Evolutionary conservation across 2,113 vertebrate species (phyloP), one percentile per base, ranked within the genome.

Genomic region (Peromyscus californicus): DNA sequence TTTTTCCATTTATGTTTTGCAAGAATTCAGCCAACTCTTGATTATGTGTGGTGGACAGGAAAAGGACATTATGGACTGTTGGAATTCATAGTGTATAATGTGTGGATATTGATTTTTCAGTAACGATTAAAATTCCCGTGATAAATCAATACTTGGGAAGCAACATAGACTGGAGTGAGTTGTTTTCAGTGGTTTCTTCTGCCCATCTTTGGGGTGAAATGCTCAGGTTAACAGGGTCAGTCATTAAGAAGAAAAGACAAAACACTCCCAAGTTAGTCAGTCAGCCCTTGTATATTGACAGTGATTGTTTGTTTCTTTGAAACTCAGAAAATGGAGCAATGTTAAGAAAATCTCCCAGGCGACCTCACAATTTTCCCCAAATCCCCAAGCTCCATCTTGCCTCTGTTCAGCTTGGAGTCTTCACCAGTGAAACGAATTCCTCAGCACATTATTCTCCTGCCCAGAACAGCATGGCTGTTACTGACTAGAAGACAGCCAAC

Each of bases 251-350:
- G 15, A 85, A 86, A 88, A 88, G 83, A 84, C 61, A 94, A 85
- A 72, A 76, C 72, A 95, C 83, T 79, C 19, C 29, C 69, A 78
- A 45, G 82, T 21, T n/a, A 82, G 54, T 82, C 72, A 94, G 95
- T 87, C 96, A 97, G 97, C 97, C 95, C 96, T 96, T 86, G 59
- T 87, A 92, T 83, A 90, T 21, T 90, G 92, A 92, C 76, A 96
- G 78, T 59, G 70, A 98, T 90, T 90, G 70, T 39, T 72, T 67
- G 96, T 96, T 98, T 92, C 98, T 98, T 97, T 95, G 98, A 96
- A 97, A 97, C 87, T 98, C 94, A 70, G 98, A 98, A 97, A 85
- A 83, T 80, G 96, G 98, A 98, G 97, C 95, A 96, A 95, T 75
- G 65, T 74, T 59, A 39, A 48, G 76, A 48, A 80, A 24, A 7